Conservation (phyloP, 2,113 vertebrate species). For the Parus major region DNA sequence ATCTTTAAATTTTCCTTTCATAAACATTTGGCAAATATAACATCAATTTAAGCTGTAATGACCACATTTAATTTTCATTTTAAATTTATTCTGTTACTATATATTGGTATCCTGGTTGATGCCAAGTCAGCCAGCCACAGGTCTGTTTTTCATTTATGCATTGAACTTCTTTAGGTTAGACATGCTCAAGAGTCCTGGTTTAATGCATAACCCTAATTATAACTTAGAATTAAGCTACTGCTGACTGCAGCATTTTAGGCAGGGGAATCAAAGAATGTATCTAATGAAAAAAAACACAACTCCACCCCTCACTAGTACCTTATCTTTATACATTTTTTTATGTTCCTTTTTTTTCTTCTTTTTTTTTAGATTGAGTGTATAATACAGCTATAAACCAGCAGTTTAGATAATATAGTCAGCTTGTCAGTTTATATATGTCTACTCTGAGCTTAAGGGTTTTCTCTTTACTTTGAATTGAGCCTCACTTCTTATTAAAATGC, state of each 20-base stretch:
- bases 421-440: slow-evolving; percentile 57
- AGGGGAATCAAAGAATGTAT: slow-evolving; percentile 69
- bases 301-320: slow-evolving; percentile 48
- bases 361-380: slow-evolving; percentile 59
- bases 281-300: slow-evolving; percentile 63
- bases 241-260: slow-evolving; percentile 76
- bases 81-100: slow-evolving; percentile 71
- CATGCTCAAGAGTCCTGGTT: slow-evolving; percentile 73
- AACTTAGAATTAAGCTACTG: slow-evolving; percentile 77
- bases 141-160: slow-evolving; percentile 75
- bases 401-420: slow-evolving; percentile 68
- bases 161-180: slow-evolving; percentile 72
- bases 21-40: slow-evolving; percentile 60
- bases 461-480: slow-evolving; percentile 45
- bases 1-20: slow-evolving; percentile 58
- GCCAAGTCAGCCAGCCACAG: slow-evolving; percentile 71
- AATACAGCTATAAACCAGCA: slow-evolving; percentile 67
- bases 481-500: slow-evolving; percentile 59
- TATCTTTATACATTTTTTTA: slow-evolving; percentile 69
- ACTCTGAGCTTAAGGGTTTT: slow-evolving; percentile 58
- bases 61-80: slow-evolving; percentile 76
- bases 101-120: slow-evolving; percentile 64
- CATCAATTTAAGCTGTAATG: slow-evolving; percentile 72
- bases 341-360: not conserved
- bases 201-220: slow-evolving; percentile 83